phyloP scores from a whole-genome alignment of 2,113 vertebrate species.

The Chlorocebus sabaeus region DNA sequence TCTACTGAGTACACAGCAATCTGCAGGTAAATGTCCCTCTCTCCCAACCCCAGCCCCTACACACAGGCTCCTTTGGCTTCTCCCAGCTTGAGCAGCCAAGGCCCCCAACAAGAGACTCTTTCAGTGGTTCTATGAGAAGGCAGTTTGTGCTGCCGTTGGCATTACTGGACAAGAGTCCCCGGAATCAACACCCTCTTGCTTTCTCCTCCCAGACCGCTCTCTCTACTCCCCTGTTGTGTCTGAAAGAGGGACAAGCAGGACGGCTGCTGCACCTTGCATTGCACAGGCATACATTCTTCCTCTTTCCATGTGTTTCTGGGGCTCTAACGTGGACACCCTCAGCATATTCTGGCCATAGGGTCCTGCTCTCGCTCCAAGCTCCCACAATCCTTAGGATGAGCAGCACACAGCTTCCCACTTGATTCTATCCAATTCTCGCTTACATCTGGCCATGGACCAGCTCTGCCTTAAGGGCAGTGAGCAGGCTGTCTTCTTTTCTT shows the following conservation, averaged over 20 bases:
- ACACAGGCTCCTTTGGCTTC: background rate
- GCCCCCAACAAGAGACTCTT: constrained; percentile 44
- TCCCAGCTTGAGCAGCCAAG: background rate
- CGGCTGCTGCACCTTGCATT: background rate
- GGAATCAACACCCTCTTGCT: background rate
- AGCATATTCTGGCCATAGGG: background rate
- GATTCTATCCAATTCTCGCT: background rate
- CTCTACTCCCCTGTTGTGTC: background rate
- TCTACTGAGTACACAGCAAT: background rate
- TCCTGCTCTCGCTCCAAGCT: background rate
- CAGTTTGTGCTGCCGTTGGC: constrained; percentile 18
- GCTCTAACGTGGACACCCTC: background rate
- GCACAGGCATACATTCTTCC: background rate
- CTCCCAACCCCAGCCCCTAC: background rate
- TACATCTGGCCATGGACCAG: background rate
- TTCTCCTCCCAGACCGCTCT: background rate
- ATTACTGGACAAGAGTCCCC: background rate
- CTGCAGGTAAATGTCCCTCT: background rate
- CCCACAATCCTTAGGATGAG: background rate
- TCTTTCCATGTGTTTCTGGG: background rate
- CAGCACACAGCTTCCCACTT: background rate
- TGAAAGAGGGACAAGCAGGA: background rate
- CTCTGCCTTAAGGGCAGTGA: background rate
- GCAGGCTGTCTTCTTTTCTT: background rate
- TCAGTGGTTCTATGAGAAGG: constrained; percentile 53